phyloP scores from a whole-genome alignment of 2,888 invertebrate genomes.

The Nymphalis c-album region DNA sequence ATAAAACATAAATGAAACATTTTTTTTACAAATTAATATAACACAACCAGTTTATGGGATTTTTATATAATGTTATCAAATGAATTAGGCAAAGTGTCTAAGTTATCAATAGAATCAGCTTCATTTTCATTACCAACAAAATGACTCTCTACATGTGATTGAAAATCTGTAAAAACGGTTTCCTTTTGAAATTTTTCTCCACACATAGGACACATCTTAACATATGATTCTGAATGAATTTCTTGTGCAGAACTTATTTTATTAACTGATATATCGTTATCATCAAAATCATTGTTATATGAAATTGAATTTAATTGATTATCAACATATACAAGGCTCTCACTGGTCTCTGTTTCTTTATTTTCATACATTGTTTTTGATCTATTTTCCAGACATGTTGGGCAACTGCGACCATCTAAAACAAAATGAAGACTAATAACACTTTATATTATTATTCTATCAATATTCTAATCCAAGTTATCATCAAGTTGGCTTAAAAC shows the following conservation, averaged over 20 bases:
- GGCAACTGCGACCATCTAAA: conserved; percentile 74
- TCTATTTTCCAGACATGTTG: conserved; percentile 61
- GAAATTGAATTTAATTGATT: conserved; percentile 70
- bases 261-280: conserved; percentile 58
- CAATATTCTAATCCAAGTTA: no score
- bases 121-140: conserved; percentile 82
- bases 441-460: no score
- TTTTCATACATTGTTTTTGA: conserved; percentile 63
- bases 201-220: conserved; percentile 89
- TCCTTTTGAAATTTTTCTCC: conserved; percentile 82
- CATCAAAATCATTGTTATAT: conserved; percentile 64
- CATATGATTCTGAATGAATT: conserved; percentile 48
- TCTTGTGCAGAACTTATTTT: conserved; percentile 53
- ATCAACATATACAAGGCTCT: conserved; percentile 77
- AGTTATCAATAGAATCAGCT: conserved; percentile 77
- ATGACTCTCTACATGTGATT: conserved; percentile 89
- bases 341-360: conserved; percentile 76
- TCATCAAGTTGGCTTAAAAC: no score
- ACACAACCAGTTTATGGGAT: not conserved
- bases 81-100: conserved; percentile 74
- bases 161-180: conserved; percentile 83
- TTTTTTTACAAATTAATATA: not conserved
- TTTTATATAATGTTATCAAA: conserved; percentile 52
- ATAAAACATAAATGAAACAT: not conserved
- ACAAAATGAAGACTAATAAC: conserved; percentile 35